phyloP scores from a whole-genome alignment of 2,888 invertebrate genomes.

The Dicyrtomina minuta region DNA sequence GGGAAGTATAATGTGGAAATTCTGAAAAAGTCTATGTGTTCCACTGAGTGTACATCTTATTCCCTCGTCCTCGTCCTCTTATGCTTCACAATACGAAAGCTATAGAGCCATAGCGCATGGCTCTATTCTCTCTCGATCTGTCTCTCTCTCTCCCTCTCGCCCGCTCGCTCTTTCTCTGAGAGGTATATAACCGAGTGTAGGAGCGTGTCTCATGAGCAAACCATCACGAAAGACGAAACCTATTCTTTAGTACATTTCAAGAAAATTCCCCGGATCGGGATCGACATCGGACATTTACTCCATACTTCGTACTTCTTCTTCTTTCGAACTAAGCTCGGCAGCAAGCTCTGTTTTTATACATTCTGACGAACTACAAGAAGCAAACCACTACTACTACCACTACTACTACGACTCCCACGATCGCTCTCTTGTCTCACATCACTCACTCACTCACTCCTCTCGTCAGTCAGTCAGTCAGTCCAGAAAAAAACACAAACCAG shows the following conservation, averaged over 20 bases:
- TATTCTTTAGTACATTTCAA: constrained; percentile 47
- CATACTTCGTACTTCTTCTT: constrained; percentile 19
- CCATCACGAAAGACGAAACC: no score
- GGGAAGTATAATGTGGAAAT: background rate
- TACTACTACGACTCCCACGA: background rate
- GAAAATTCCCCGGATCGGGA: constrained; percentile 50
- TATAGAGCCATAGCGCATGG: constrained; percentile 40
- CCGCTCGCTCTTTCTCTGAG: constrained; percentile 21
- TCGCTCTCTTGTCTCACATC: background rate
- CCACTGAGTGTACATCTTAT: constrained; percentile 24
- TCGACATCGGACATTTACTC: constrained; percentile 47
- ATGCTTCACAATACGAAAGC: no score
- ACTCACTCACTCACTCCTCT: background rate
- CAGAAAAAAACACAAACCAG: no score
- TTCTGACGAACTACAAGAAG: background rate
- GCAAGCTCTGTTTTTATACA: background rate
- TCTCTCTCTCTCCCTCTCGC: background rate
- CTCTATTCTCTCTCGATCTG: constrained; percentile 8
- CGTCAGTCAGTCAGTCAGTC: background rate
- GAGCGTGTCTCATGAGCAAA: no score
- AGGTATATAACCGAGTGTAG: no score
- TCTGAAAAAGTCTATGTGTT: constrained; percentile 1
- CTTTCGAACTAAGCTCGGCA: background rate
- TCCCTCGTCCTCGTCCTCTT: no score
- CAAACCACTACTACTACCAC: no score